Base-by-base conservation (phyloP, 1,140 invertebrate genomes). In the Drosophila setifemur region DNA sequence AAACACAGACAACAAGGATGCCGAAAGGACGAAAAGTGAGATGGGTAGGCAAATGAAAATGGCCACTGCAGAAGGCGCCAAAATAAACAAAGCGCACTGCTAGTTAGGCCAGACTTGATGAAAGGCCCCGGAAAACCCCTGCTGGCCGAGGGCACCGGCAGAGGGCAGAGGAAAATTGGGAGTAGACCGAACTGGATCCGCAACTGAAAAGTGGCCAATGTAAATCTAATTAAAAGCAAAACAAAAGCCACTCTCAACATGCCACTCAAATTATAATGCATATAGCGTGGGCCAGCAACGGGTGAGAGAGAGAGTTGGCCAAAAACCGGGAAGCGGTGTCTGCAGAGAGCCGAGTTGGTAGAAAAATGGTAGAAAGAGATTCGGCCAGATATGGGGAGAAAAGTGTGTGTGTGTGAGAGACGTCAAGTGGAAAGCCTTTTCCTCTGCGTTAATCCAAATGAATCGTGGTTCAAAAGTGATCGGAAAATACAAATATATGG, bases 211-310 rank as follows among this genome's bases (percentile, higher is more conserved):
- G 79, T 83, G 79, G 79, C 79, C 79, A 83, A 83, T 83, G 79
- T 85, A 83, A 83, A 83, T 83, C 79, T 83, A 83, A 83, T 83
- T 83, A 83, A 83, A 83, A 83, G 79, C 79, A 79, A 85, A 83
- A 83, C 79, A 83, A 83, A 83, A 83, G 79, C 79, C 54, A 85
- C 79, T 83, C 79, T 85, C 79, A 79, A 74, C 79, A 74, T 74
- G 79, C 79, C 79, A 83, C 79, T 83, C 79, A 83, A 83, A 83
- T 83, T 83, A 83, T 83, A 83, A 83, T 85, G 79, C 74, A 83
- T 71, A 74, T 49, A 77, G 45, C 67, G 45, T 44, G 58, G 39
- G 49, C 28, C 43, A 64, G 45, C 52, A 14, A 37, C 4, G n/a
- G n/a, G n/a, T 7, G 12, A 14, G 19, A 23, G 31, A 11, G 49